Conservation (phyloP, 2,888 invertebrate genomes). For the Microplitis deprimator region DNA sequence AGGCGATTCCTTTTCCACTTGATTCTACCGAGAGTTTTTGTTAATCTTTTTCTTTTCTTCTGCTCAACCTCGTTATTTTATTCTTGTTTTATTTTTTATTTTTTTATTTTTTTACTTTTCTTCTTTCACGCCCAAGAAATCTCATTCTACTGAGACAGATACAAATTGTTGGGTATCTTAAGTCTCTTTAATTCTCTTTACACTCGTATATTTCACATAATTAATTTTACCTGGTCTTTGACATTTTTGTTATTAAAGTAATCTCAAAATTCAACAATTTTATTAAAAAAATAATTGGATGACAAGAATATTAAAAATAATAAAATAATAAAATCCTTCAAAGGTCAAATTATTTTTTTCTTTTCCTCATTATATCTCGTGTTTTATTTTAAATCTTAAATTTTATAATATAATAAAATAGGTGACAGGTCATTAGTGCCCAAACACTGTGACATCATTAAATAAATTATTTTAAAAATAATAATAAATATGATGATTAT, state of each 20-base stretch:
- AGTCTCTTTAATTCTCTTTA: neutral
- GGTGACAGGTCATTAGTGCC: neutral
- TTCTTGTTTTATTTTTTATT: neutral
- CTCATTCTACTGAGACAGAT: slow-evolving; percentile 5
- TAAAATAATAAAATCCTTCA: too few species aligned
- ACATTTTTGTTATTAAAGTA: neutral
- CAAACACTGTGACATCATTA: neutral
- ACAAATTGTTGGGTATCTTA: slow-evolving; percentile 5
- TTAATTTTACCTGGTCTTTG: neutral
- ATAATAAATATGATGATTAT: neutral
- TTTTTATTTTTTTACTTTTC: neutral
- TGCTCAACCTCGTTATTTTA: neutral
- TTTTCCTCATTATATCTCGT: too few species aligned
- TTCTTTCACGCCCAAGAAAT: slow-evolving; percentile 7
- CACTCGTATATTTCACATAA: neutral
- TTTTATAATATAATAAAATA: neutral
- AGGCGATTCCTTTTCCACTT: slow-evolving; percentile 12
- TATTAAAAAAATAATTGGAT: neutral
- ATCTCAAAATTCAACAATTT: neutral
- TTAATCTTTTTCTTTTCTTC: neutral
- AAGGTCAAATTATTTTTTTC: too few species aligned
- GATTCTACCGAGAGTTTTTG: slow-evolving; percentile 10
- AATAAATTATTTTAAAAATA: neutral
- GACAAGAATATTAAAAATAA: too few species aligned
- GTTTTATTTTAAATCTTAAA: too few species aligned